These are phyloP conservation scores for Zophobas morio DNA, from an alignment of 1,140 invertebrate genomes.

Conservation along the genomic window DNA sequence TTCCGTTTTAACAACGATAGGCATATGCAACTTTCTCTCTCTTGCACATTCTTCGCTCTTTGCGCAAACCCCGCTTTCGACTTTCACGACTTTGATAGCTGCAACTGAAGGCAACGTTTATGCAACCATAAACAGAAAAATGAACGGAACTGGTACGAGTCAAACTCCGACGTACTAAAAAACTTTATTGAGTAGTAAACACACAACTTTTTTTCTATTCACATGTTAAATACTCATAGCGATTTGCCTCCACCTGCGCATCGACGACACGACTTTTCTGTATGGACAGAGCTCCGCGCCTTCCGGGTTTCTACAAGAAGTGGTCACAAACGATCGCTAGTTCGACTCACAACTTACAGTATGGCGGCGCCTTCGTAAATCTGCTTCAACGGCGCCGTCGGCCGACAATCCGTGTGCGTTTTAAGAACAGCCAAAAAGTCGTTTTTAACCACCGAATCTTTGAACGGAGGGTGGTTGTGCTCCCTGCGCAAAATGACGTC, in stretches of 20 bases:
- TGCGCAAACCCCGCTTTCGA: no score
- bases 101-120: no score
- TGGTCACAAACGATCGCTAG: neutral
- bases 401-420: conserved; percentile 24
- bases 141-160: no score
- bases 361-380: conserved; percentile 42
- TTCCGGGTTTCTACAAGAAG: conserved; percentile 49
- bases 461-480: conserved; percentile 59
- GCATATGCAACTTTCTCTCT: no score
- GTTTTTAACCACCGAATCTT: conserved; percentile 1
- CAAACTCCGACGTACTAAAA: neutral
- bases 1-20: no score
- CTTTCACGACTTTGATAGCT: no score
- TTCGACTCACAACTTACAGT: conserved; percentile 49
- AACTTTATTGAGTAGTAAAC: conserved; percentile 3
- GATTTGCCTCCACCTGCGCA: conserved; percentile 51
- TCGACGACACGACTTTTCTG: conserved; percentile 45
- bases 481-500: conserved; percentile 53
- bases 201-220: neutral
- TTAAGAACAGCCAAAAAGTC: conserved; percentile 49
- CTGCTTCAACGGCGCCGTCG: conserved; percentile 22
- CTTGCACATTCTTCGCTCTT: no score
- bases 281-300: conserved; percentile 46
- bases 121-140: no score
- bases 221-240: neutral